These are phyloP conservation scores for Zoanthus sansibaricus DNA, from an alignment of 92 coral and sea anemone genomes.

Conservation along the genomic window DNA sequence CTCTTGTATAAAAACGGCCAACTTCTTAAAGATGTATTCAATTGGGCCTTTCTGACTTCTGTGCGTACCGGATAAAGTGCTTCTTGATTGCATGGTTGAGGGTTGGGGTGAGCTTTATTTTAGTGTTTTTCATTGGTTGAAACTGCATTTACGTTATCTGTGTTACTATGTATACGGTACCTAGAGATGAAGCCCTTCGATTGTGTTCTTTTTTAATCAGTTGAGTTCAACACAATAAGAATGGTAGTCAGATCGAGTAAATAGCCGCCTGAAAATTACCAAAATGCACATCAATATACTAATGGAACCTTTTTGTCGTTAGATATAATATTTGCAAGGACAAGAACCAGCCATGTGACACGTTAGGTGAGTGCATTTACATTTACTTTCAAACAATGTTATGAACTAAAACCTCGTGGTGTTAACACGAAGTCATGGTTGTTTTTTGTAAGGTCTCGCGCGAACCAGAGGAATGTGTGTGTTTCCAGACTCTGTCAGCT, in stretches of 20 bases:
- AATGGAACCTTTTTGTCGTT: background rate
- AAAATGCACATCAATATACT: background rate
- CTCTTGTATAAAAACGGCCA: too few species aligned
- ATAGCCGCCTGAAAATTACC: background rate
- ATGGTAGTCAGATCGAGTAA: background rate
- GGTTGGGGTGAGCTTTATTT: too few species aligned
- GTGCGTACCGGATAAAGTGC: too few species aligned
- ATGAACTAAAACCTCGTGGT: background rate
- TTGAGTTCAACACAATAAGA: background rate
- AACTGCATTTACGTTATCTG: too few species aligned
- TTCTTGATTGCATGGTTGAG: too few species aligned
- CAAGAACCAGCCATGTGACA: slow-evolving; percentile 98
- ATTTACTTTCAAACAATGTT: background rate
- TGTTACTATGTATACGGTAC: too few species aligned
- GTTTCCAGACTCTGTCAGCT: slow-evolving; percentile 95
- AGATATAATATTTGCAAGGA: slow-evolving; percentile 98
- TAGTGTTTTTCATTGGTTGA: too few species aligned
- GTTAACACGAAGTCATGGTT: background rate
- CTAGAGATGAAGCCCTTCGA: too few species aligned
- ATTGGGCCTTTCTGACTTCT: too few species aligned
- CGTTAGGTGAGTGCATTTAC: slow-evolving; percentile 65
- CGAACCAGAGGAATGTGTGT: slow-evolving; percentile 96
- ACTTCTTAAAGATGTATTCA: too few species aligned
- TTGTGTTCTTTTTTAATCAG: too few species aligned
- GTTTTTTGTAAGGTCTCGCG: slow-evolving; percentile 74